Conservation (phyloP, 2,113 vertebrate genomes). For the Phoxinus phoxinus region DNA sequence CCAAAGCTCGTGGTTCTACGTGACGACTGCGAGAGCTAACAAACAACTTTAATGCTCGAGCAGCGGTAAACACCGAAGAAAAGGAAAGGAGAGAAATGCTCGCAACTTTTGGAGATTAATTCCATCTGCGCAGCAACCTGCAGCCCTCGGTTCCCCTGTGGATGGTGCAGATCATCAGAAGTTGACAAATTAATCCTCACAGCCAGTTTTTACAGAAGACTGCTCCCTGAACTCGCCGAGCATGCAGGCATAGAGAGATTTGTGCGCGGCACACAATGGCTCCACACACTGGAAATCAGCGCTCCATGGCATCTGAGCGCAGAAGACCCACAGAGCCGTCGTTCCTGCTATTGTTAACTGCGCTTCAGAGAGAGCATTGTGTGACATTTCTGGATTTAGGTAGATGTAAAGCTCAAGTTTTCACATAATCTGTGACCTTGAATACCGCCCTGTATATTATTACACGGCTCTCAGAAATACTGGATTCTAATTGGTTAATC, state of each 20-base stretch:
- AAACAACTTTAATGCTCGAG: conserved; percentile 33
- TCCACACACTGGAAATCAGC: not conserved
- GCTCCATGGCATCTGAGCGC: not conserved
- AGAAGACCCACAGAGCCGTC: not conserved
- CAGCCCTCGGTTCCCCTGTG: conserved; percentile 28
- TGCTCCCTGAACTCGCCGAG: conserved; percentile 52
- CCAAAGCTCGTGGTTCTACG: not conserved
- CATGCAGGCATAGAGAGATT: conserved; percentile 45
- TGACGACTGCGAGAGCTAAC: not conserved
- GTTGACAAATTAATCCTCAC: conserved; percentile 60
- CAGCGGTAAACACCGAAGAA: not conserved
- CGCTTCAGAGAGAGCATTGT: not conserved
- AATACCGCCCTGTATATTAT: not conserved
- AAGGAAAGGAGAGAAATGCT: conserved; percentile 14
- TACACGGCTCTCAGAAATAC: not conserved
- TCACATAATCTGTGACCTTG: not conserved
- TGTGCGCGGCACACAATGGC: conserved; percentile 14
- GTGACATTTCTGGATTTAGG: conserved; percentile 1
- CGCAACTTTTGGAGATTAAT: conserved; percentile 47
- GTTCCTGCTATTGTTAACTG: not conserved
- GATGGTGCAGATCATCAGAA: conserved; percentile 47
- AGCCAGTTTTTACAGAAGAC: conserved; percentile 43
- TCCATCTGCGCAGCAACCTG: conserved; percentile 30
- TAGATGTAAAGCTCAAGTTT: not conserved
- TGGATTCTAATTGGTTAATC: not conserved